These are phyloP conservation scores for Threskiornis aethiopicus DNA, from an alignment of 2,797 vertebrate species.

Conservation along the genomic window DNA sequence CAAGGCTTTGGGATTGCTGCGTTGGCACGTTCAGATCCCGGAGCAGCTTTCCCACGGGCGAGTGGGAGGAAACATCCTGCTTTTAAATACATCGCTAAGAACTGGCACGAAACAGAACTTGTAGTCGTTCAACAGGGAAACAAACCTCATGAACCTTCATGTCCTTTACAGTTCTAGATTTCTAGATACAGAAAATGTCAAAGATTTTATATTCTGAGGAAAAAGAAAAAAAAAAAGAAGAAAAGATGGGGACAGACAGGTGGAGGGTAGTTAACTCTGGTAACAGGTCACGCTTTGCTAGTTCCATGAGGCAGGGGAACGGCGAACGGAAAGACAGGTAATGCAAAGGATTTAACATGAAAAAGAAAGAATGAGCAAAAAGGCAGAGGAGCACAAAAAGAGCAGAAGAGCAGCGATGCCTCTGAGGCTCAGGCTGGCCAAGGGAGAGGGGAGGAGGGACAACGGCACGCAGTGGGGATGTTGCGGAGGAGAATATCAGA, in stretches of 20 bases:
- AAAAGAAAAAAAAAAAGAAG: background rate
- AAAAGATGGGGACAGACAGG: background rate
- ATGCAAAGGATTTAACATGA: background rate
- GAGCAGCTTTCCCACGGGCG: background rate
- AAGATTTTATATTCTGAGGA: background rate
- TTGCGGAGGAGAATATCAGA: background rate
- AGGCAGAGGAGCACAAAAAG: background rate
- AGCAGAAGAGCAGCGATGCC: background rate
- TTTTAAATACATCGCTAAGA: background rate
- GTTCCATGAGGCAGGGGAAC: background rate
- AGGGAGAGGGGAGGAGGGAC: background rate
- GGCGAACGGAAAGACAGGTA: background rate
- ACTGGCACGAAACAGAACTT: background rate
- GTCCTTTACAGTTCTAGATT: background rate
- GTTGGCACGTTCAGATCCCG: background rate
- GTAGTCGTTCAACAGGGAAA: background rate
- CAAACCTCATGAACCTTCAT: background rate
- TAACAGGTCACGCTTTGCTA: background rate
- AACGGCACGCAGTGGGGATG: fast-evolving
- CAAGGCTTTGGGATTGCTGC: background rate
- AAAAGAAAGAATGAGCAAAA: background rate
- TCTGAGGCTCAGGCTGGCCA: background rate
- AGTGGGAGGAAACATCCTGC: constrained; percentile 40
- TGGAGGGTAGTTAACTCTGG: background rate
- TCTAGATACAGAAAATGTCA: background rate